Percentiles rank a stretch among this genome's conserved stretches.
Conservation (phyloP, 2,888 invertebrate species). For the Luperina testacea region DNA sequence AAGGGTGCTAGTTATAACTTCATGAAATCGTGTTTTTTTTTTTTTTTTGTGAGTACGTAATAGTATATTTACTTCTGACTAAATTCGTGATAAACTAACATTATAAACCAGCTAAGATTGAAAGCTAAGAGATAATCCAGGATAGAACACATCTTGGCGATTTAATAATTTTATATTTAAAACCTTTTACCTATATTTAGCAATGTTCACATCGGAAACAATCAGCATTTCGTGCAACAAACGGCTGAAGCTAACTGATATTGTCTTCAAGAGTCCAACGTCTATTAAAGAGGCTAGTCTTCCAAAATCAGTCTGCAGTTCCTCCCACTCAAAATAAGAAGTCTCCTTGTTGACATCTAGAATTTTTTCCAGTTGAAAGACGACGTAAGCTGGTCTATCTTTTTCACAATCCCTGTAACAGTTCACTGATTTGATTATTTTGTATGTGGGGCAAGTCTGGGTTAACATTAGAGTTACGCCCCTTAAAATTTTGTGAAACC, state of each 20-base stretch:
- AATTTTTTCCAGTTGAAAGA: constrained; percentile 93
- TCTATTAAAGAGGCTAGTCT: constrained; percentile 89
- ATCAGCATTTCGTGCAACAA: constrained; percentile 90
- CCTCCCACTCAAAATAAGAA: constrained; percentile 92
- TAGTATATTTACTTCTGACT: constrained; percentile 57
- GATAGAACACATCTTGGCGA: neutral
- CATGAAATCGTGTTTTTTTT: no score
- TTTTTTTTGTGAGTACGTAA: constrained; percentile 56
- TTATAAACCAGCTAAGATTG: neutral
- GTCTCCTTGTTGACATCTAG: constrained; percentile 92
- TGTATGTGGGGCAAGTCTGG: no score
- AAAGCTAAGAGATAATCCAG: neutral
- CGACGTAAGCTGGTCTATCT: constrained; percentile 93
- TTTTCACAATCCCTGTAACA: constrained; percentile 92
- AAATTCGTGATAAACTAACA: constrained; percentile 50
- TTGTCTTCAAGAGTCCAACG: constrained; percentile 88
- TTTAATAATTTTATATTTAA: neutral
- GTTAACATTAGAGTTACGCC: neutral
- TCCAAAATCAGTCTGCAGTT: constrained; percentile 88
- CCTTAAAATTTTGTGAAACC: no score
- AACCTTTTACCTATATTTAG: constrained; percentile 86
- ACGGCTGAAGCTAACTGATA: constrained; percentile 90
- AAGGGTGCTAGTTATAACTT: no score
- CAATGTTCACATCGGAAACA: constrained; percentile 91
- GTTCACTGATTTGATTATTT: neutral